Percentiles rank a stretch among this genome's conserved stretches.
Evolutionary conservation across 35 echinoderm and acorn worm genomes (phyloP).

Genomic region (Patiria miniata): DNA sequence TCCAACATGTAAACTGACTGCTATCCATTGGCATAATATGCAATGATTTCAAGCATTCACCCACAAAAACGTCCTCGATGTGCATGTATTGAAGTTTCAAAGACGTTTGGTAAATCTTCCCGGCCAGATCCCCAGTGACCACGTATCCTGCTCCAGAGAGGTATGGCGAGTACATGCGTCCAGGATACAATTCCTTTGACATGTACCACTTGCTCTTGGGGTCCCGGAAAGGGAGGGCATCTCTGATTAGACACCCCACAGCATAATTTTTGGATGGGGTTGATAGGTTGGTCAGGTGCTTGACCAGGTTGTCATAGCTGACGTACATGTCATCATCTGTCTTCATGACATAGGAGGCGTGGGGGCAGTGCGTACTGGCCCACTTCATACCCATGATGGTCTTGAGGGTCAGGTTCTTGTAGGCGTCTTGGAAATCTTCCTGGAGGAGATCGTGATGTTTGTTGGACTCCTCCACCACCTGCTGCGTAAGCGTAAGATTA

Average conservation of each 20-base stretch:
- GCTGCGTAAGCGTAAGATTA: too few species aligned
- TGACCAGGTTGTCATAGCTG: too few species aligned
- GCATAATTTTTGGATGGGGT: neutral
- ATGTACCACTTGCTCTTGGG: slow-evolving; percentile 99
- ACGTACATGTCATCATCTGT: too few species aligned
- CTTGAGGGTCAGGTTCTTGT: too few species aligned
- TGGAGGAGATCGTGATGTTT: too few species aligned
- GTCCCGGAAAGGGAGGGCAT: slow-evolving; percentile 72
- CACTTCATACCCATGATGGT: slow-evolving; percentile 75
- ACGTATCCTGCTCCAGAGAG: slow-evolving; percentile 89
- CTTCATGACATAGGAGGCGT: slow-evolving; percentile 70
- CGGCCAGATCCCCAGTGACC: slow-evolving; percentile 72
- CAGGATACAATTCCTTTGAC: slow-evolving; percentile 78
- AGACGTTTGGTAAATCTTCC: slow-evolving; percentile 67
- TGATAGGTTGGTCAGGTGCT: slow-evolving; percentile 49
- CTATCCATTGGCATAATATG: slow-evolving; percentile 71
- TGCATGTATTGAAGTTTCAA: slow-evolving; percentile 80
- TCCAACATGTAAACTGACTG: slow-evolving; percentile 85
- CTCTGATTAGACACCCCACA: neutral
- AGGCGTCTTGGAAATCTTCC: too few species aligned
- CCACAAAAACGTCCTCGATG: slow-evolving; percentile 88
- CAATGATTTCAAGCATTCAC: slow-evolving; percentile 70
- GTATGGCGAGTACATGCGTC: slow-evolving; percentile 85
- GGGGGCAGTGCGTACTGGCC: slow-evolving; percentile 57
- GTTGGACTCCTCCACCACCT: too few species aligned